Conservation (phyloP, 2,888 invertebrate species). For the Acanthoscelides obtectus region DNA sequence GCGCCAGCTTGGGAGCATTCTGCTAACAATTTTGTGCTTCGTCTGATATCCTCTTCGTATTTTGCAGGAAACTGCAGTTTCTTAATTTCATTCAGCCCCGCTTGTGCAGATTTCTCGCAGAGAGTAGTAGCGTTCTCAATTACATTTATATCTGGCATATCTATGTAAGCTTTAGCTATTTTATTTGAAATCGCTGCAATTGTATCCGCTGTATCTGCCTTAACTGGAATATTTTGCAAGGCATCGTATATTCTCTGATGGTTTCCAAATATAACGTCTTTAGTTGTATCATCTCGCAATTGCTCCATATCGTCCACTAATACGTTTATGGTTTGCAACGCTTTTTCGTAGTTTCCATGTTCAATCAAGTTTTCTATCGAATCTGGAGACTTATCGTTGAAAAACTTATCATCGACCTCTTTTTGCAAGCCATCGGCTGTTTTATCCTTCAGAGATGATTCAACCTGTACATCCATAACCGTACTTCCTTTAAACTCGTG, state of each 20-base stretch:
- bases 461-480: slow-evolving; percentile 4
- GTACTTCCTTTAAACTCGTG: slow-evolving; percentile 9
- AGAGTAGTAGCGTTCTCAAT: slow-evolving; percentile 13
- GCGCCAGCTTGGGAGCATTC: slow-evolving; percentile 15
- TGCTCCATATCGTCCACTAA: slow-evolving; percentile 10
- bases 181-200: background rate
- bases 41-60: slow-evolving; percentile 9
- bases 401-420: slow-evolving; percentile 9
- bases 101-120: slow-evolving; percentile 16
- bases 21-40: slow-evolving; percentile 10
- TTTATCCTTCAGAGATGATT: background rate
- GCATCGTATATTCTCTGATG: background rate
- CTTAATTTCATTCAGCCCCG: slow-evolving; percentile 3
- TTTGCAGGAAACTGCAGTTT: slow-evolving; percentile 8
- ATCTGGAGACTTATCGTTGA: slow-evolving; percentile 2
- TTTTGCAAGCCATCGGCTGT: slow-evolving; percentile 2
- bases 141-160: slow-evolving; percentile 19
- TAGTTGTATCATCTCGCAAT: background rate
- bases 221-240: background rate
- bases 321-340: slow-evolving; percentile 11
- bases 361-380: slow-evolving; percentile 11
- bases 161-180: slow-evolving; percentile 4
- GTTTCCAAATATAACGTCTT: background rate
- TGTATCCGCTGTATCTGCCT: background rate
- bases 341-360: slow-evolving; percentile 6